phyloP scores from a whole-genome alignment of 2,797 vertebrate species.

The Taeniopygia guttata region DNA sequence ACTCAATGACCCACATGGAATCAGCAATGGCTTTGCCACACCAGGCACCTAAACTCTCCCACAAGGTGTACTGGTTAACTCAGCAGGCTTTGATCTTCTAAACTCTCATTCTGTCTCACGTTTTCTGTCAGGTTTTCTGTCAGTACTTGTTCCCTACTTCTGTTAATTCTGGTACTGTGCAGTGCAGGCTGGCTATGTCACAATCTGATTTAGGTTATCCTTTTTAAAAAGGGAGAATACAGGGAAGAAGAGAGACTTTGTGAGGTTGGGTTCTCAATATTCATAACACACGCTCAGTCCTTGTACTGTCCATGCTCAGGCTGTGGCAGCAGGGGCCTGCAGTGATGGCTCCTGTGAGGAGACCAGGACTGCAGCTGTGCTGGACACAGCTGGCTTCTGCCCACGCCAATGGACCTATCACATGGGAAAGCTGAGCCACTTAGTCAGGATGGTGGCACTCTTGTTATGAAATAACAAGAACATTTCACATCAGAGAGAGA shows the following conservation, averaged over 20 bases:
- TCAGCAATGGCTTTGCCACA: not conserved
- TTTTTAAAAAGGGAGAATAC: not conserved
- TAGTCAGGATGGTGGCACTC: not conserved
- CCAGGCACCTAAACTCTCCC: not conserved
- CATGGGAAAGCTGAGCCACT: not conserved
- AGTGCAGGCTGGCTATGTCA: not conserved
- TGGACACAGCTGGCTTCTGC: accelerated
- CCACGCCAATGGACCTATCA: accelerated
- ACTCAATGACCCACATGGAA: not conserved
- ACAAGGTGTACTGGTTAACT: not conserved
- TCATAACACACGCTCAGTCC: not conserved
- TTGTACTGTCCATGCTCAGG: accelerated
- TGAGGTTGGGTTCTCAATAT: not conserved
- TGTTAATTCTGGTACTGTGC: not conserved
- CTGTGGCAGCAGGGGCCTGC: accelerated
- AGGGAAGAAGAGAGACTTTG: not conserved
- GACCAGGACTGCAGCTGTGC: accelerated
- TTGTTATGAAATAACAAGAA: not conserved
- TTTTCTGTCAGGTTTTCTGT: not conserved
- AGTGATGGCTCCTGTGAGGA: not conserved
- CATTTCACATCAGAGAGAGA: not conserved
- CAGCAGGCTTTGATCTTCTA: not conserved
- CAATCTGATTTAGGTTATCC: not conserved
- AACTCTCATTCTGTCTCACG: not conserved
- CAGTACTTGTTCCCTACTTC: not conserved